A percentile compares a stretch with the other conserved stretches of the same genome.
Conservation (phyloP, 2,888 invertebrate genomes). For the Rhagium mordax region DNA sequence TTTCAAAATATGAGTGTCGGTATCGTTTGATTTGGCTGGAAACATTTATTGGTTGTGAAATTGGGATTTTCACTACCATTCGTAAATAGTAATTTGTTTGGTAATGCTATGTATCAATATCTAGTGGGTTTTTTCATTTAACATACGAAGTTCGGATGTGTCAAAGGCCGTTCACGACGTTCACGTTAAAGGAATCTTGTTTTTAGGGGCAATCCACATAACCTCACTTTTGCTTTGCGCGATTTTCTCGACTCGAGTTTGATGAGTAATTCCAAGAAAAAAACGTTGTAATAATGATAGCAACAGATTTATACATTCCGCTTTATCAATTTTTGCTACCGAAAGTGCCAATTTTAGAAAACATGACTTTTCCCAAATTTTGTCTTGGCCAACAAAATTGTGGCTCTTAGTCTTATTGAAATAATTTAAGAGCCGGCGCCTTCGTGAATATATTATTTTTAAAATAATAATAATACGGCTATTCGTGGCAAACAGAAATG, state of each 20-base stretch:
- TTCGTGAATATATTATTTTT: too few relatives aligned
- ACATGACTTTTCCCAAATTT: background rate
- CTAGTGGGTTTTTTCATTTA: background rate
- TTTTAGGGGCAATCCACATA: slow-evolving; percentile 26
- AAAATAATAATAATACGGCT: too few relatives aligned
- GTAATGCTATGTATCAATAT: background rate
- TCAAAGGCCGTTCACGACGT: background rate
- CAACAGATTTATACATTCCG: background rate
- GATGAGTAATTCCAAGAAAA: background rate
- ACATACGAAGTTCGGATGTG: background rate
- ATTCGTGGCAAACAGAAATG: background rate
- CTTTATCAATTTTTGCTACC: background rate
- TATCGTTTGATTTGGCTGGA: background rate
- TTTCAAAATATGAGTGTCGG: background rate
- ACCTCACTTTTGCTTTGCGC: slow-evolving; percentile 33
- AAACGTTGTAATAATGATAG: background rate
- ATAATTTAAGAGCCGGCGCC: background rate
- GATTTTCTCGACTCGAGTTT: background rate
- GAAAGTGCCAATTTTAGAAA: background rate
- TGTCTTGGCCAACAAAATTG: background rate
- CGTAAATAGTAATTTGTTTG: background rate
- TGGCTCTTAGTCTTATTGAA: background rate
- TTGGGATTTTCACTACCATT: background rate
- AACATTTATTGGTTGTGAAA: background rate
- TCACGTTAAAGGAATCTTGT: slow-evolving; percentile 14